Percentiles rank a stretch among this genome's conserved stretches.
Evolutionary conservation across 2,113 vertebrate genomes (phyloP).

Genomic region (Leptobrachium leishanense): DNA sequence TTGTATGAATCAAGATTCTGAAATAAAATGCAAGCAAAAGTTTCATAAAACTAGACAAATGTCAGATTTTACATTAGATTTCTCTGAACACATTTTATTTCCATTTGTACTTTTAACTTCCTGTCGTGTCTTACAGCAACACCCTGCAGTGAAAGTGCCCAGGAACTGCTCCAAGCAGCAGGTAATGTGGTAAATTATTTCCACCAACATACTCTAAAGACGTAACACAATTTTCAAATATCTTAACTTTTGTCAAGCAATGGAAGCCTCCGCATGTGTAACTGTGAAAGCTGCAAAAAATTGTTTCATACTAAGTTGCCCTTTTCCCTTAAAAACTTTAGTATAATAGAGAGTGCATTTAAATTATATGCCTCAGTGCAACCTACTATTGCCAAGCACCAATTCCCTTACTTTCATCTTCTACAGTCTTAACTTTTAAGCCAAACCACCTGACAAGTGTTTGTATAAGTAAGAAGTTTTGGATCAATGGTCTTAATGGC

Average conservation of each 20-base stretch:
- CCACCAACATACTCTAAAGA: neutral
- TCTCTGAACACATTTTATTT: neutral
- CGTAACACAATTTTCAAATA: neutral
- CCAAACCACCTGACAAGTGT: too few relatives aligned
- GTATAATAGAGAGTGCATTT: too few relatives aligned
- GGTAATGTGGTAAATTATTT: neutral
- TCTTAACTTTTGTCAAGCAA: neutral
- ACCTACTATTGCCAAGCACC: too few relatives aligned
- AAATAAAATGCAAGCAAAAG: neutral
- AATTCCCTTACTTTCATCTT: too few relatives aligned
- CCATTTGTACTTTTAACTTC: neutral
- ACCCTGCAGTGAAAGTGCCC: neutral
- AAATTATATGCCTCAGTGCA: too few relatives aligned
- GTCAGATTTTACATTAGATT: neutral
- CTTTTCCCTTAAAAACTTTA: too few relatives aligned
- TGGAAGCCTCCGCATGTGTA: neutral
- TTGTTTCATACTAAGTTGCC: too few relatives aligned
- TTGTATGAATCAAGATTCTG: too few relatives aligned
- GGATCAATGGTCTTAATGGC: too few relatives aligned
- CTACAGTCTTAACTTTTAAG: too few relatives aligned
- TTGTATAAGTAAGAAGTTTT: too few relatives aligned
- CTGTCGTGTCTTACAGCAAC: neutral
- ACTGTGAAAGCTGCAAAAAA: neutral
- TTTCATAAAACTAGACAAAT: neutral
- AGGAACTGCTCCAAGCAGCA: neutral